phyloP scores from a whole-genome alignment of 2,888 invertebrate genomes.

The Trypoxylon attenuatum region DNA sequence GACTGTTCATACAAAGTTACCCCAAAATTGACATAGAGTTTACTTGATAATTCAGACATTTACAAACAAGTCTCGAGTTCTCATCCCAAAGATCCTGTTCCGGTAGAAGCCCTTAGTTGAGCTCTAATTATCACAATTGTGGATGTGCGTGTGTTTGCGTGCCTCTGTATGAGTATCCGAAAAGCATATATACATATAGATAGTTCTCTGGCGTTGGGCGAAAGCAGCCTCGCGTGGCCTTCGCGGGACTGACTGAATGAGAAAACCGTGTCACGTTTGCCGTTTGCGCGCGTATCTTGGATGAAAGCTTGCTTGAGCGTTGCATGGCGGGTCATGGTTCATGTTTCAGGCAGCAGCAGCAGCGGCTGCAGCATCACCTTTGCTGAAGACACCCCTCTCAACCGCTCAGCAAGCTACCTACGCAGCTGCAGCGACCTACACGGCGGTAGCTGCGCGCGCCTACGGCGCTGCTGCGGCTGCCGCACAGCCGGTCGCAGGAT shows the following conservation, averaged over 20 bases:
- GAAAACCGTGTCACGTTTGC: neutral
- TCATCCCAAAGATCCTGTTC: no score
- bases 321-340: slow-evolving; percentile 71
- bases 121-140: no score
- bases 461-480: slow-evolving; percentile 86
- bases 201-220: neutral
- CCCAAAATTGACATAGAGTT: no score
- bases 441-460: slow-evolving; percentile 89
- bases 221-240: neutral
- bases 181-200: no score
- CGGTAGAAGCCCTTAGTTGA: no score
- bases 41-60: no score
- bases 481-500: slow-evolving; percentile 83
- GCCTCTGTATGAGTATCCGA: no score
- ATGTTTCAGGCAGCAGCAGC: slow-evolving; percentile 79
- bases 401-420: slow-evolving; percentile 91
- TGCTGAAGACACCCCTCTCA: slow-evolving; percentile 89
- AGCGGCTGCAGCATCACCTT: slow-evolving; percentile 85
- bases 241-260: neutral
- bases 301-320: slow-evolving; percentile 69
- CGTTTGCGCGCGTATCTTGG: slow-evolving; percentile 19
- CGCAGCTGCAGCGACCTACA: slow-evolving; percentile 91
- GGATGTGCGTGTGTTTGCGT: no score
- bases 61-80: no score
- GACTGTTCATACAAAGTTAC: no score